Conservation (phyloP, 2,888 invertebrate species). For the Dimorphilus gyrociliatus region DNA sequence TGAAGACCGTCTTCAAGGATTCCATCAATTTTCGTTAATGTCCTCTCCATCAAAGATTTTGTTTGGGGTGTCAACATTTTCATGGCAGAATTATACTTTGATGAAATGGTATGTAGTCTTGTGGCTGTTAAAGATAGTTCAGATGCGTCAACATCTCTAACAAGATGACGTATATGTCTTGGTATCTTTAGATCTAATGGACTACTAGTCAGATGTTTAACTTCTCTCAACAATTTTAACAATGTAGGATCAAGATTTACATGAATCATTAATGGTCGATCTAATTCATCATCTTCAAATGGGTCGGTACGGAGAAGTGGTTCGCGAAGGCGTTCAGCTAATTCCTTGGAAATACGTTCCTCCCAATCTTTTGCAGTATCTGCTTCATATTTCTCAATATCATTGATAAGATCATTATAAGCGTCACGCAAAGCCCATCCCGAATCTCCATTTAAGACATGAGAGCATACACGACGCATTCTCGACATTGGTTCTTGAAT, state of each 20-base stretch:
- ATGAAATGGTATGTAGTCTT: slow-evolving; percentile 31
- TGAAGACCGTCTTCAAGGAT: slow-evolving; percentile 32
- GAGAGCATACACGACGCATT: slow-evolving; percentile 27
- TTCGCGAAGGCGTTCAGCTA: slow-evolving; percentile 29
- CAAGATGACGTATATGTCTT: slow-evolving; percentile 8
- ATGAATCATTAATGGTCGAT: slow-evolving; percentile 27
- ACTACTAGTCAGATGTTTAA: slow-evolving; percentile 32
- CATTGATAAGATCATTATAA: slow-evolving; percentile 22
- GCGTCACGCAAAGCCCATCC: slow-evolving; percentile 32
- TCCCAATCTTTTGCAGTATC: slow-evolving; percentile 23
- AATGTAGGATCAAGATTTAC: slow-evolving; percentile 34
- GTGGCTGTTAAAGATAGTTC: slow-evolving; percentile 28
- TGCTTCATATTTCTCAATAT: slow-evolving; percentile 23
- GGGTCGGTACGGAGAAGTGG: slow-evolving; percentile 33
- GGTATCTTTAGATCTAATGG: too few relatives aligned
- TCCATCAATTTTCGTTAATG: slow-evolving; percentile 30
- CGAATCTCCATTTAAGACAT: slow-evolving; percentile 29
- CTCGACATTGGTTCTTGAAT: slow-evolving; percentile 34
- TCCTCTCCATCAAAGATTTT: slow-evolving; percentile 31
- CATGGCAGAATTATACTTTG: slow-evolving; percentile 35
- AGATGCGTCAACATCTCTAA: slow-evolving; percentile 25
- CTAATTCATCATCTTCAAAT: slow-evolving; percentile 28
- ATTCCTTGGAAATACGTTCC: slow-evolving; percentile 22
- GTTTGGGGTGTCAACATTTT: slow-evolving; percentile 31
- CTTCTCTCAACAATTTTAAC: slow-evolving; percentile 29